A percentile compares a stretch with the other conserved stretches of the same genome.
Conservation (phyloP, 1,140 invertebrate genomes). For the Adoxophyes honmai region DNA sequence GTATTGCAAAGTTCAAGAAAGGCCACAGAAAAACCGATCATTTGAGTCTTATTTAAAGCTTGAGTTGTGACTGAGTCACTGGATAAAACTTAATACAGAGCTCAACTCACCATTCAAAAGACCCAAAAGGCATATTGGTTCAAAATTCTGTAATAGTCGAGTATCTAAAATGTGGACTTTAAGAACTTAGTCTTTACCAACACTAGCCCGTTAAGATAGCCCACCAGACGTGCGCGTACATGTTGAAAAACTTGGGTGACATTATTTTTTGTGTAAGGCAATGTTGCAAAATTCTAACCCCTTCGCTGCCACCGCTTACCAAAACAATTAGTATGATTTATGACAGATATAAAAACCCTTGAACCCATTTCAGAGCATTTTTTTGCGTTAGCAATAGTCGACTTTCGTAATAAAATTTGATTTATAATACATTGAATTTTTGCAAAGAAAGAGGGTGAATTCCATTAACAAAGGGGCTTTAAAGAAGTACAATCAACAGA, state of each 20-base stretch:
- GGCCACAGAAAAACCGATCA: too few relatives aligned
- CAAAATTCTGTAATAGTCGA: too few relatives aligned
- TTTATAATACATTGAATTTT: conserved; percentile 50
- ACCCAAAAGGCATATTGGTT: too few relatives aligned
- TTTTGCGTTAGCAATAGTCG: conserved; percentile 53
- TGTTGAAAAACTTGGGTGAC: neutral
- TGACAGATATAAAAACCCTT: conserved; percentile 57
- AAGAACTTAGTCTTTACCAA: too few relatives aligned
- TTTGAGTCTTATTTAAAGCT: too few relatives aligned
- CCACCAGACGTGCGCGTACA: too few relatives aligned
- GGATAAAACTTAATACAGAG: too few relatives aligned
- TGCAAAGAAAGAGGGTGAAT: conserved; percentile 12
- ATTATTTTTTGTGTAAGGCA: neutral
- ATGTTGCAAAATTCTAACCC: conserved; percentile 26
- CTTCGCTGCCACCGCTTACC: conserved; percentile 27
- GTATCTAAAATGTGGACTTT: too few relatives aligned
- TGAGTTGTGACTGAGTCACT: too few relatives aligned
- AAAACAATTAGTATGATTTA: conserved; percentile 68
- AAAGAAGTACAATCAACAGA: conserved; percentile 1
- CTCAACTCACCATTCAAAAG: too few relatives aligned
- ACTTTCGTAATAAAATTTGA: conserved; percentile 55
- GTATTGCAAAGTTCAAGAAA: too few relatives aligned
- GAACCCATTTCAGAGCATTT: conserved; percentile 50
- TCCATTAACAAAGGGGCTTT: neutral
- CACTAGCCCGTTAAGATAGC: too few relatives aligned